Conservation (phyloP, 2,888 invertebrate genomes). For the Nesidiocoris tenuis region DNA sequence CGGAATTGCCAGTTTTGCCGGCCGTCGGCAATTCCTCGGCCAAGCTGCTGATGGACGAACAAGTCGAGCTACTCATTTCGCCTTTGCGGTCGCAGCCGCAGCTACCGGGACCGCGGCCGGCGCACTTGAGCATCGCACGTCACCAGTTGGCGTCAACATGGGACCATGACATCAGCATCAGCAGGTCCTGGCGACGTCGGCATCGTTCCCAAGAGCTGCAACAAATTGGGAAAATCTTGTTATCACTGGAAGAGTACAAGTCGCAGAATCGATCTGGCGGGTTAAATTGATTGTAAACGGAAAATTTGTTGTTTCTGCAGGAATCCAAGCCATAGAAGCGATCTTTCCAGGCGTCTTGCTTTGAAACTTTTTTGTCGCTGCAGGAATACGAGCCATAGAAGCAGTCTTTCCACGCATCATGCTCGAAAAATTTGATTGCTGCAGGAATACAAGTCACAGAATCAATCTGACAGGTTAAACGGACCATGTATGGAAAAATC, state of each 20-base stretch:
- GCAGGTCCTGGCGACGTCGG: neutral
- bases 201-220: neutral
- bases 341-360: too few relatives aligned
- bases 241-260: neutral
- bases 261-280: too few relatives aligned
- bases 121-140: slow-evolving; percentile 40
- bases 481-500: neutral
- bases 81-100: slow-evolving; percentile 40
- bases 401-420: too few relatives aligned
- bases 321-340: too few relatives aligned
- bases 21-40: slow-evolving; percentile 23
- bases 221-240: neutral
- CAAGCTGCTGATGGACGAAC: slow-evolving; percentile 42
- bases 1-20: neutral
- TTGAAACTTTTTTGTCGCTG: too few relatives aligned
- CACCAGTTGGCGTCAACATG: neutral
- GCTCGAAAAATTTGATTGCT: too few relatives aligned
- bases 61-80: slow-evolving; percentile 37
- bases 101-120: slow-evolving; percentile 32
- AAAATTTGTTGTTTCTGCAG: too few relatives aligned
- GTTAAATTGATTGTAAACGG: too few relatives aligned
- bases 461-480: too few relatives aligned
- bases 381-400: too few relatives aligned
- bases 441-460: too few relatives aligned
- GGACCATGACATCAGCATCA: neutral